Conservation (phyloP, 2,888 invertebrate species). For the Cheilosia vulpina region DNA sequence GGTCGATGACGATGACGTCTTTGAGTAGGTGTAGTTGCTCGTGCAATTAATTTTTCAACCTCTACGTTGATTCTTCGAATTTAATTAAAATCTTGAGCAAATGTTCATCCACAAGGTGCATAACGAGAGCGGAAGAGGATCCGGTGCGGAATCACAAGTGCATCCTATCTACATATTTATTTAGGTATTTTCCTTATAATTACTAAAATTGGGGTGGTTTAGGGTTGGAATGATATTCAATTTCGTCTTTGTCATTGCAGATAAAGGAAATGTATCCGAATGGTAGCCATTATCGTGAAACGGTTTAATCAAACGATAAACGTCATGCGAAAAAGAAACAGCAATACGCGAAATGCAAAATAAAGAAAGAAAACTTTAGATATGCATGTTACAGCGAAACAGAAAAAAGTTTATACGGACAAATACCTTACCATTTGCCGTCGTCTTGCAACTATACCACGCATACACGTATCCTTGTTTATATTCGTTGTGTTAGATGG, state of each 20-base stretch:
- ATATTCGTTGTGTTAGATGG: conserved; percentile 42
- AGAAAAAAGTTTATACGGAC: conserved; percentile 18
- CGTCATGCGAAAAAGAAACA: conserved; percentile 8
- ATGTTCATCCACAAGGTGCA: conserved; percentile 46
- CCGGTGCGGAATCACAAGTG: neutral
- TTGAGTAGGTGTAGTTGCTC: neutral
- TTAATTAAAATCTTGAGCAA: conserved; percentile 67
- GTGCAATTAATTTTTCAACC: conserved; percentile 57
- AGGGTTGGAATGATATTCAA: conserved; percentile 32
- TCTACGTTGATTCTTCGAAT: conserved; percentile 21
- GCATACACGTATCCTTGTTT: conserved; percentile 43
- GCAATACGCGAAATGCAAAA: neutral
- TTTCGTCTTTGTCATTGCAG: conserved; percentile 11
- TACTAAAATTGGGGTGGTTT: conserved; percentile 32
- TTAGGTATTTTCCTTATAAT: conserved; percentile 35
- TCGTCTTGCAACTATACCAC: conserved; percentile 6
- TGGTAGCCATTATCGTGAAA: conserved; percentile 15
- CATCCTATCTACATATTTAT: neutral
- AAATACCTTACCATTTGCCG: conserved; percentile 49
- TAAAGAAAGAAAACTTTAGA: conserved; percentile 9
- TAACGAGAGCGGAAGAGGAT: neutral
- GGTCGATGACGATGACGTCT: neutral
- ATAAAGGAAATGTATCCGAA: neutral
- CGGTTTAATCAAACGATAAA: conserved; percentile 32
- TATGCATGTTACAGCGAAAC: conserved; percentile 4